Base-by-base conservation (phyloP, 2,797 vertebrate species). In the Mus spretus region DNA sequence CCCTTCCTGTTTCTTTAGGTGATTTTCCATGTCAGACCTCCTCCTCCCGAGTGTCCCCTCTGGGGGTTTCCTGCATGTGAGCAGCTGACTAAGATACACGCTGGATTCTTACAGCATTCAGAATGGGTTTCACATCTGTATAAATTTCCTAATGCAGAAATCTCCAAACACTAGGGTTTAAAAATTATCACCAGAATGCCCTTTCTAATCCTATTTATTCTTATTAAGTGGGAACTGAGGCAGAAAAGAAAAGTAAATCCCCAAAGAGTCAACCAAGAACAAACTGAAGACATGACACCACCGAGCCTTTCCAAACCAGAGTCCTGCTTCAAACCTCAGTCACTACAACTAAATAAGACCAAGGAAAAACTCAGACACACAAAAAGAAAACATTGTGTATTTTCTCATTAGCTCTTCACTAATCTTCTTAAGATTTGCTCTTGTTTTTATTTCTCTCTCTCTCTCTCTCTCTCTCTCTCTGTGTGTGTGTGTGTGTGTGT, bases 221-320 rank as follows among this genome's bases (percentile, higher is more conserved):
- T 80, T 67, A 80, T 65, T 77, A 84, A n/a, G 28, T 72, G 34
- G 19, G 24, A 95, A 96, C 12, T 20, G 47, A 82, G 63, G 11
- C 77, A 92, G 13, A 59, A 22, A 89, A 91, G 50, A 85, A 92
- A 97, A 92, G 93, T 26, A 53, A 97, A 90, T 91, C 92, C 44
- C 72, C 87, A 80, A 91, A 70, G 90, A 94, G 70, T 72, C 17
- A 95, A 95, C 67, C 34, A 50, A 37, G 70, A 72, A 89, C 11
- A 63, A 92, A 92, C 6, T 26, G 13, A 95, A 44, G 81, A 89
- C 20, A 87, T 28, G n/a, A 1, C 20, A 89, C 22, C 86, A 94
- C 31, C 90, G 31, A 93, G 50, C 55, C 8, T 53, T 87, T 84
- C 80, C 59, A 90, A 94, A 89, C 0, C 57, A 65, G 34, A 77